phyloP scores from a whole-genome alignment of 2,113 vertebrate species.

The Hippolais icterina region DNA sequence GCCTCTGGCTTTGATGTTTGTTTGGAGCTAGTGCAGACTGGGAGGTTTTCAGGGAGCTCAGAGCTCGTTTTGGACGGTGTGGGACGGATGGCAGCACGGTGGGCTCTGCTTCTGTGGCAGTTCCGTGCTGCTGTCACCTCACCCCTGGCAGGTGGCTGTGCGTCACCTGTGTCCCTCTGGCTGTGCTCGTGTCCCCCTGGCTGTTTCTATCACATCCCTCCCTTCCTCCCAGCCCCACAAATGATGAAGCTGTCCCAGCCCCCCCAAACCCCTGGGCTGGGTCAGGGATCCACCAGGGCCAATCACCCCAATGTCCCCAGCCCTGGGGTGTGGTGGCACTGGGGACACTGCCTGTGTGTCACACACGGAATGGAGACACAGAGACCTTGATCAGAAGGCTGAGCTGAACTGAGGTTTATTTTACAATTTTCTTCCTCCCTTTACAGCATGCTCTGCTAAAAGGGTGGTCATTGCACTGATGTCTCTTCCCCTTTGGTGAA shows the following conservation, averaged over 20 bases:
- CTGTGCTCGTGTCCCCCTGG: accelerated
- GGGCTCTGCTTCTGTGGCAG: neutral
- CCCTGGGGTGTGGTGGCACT: accelerated
- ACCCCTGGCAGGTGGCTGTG: neutral
- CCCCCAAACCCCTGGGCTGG: neutral
- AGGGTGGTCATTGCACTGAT: too few species aligned
- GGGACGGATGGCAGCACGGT: accelerated
- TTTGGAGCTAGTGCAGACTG: neutral
- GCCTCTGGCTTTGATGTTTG: neutral
- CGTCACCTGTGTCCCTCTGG: neutral
- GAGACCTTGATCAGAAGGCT: too few species aligned
- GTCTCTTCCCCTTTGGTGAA: too few species aligned
- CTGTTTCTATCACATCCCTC: neutral
- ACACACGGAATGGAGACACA: too few species aligned
- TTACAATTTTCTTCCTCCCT: too few species aligned
- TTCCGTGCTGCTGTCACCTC: neutral
- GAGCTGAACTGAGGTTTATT: too few species aligned
- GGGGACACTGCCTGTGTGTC: neutral
- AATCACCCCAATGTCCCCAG: neutral
- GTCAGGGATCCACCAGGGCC: neutral
- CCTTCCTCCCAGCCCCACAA: accelerated
- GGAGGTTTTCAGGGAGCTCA: neutral
- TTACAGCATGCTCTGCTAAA: too few species aligned
- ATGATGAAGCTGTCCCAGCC: neutral
- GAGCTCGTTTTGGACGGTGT: accelerated